Evolutionary conservation across 2,797 vertebrate genomes (phyloP).

Genomic region (Amphiprion clarkii): DNA sequence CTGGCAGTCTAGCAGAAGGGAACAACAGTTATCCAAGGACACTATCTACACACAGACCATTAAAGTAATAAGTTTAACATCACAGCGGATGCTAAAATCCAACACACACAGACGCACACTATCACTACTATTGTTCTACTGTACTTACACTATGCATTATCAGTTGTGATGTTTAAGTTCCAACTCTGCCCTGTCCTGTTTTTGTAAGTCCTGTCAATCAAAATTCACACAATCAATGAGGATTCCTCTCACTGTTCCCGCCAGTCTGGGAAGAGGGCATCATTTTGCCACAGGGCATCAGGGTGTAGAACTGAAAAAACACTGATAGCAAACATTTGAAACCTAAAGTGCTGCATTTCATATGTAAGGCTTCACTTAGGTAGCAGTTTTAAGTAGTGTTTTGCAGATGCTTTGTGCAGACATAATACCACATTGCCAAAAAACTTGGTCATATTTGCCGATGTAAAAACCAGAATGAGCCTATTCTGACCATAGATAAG

Average conservation of each 20-base stretch:
- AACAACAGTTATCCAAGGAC: neutral
- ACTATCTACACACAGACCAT: constrained; percentile 12
- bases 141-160: constrained; percentile 52
- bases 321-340: constrained; percentile 46
- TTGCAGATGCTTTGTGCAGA: neutral
- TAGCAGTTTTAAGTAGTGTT: neutral
- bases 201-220: constrained; percentile 68
- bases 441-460: neutral
- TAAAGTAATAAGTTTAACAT: constrained; percentile 25
- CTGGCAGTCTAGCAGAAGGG: too few relatives aligned
- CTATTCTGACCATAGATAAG: neutral
- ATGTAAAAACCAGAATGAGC: neutral
- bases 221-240: constrained; percentile 65
- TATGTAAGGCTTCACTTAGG: neutral
- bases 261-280: constrained; percentile 50
- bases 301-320: constrained; percentile 67
- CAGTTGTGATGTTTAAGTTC: constrained; percentile 57
- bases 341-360: neutral
- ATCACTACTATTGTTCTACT: constrained; percentile 20
- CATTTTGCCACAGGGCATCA: constrained; percentile 39
- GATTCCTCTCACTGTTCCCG: constrained; percentile 14
- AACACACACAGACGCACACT: constrained; percentile 14
- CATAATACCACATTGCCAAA: neutral
- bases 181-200: constrained; percentile 76
- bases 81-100: constrained; percentile 24